A percentile compares a stretch with the other conserved stretches of the same genome.
phyloP scores from a whole-genome alignment of 2,797 vertebrate genomes.

The Molothrus aeneus region DNA sequence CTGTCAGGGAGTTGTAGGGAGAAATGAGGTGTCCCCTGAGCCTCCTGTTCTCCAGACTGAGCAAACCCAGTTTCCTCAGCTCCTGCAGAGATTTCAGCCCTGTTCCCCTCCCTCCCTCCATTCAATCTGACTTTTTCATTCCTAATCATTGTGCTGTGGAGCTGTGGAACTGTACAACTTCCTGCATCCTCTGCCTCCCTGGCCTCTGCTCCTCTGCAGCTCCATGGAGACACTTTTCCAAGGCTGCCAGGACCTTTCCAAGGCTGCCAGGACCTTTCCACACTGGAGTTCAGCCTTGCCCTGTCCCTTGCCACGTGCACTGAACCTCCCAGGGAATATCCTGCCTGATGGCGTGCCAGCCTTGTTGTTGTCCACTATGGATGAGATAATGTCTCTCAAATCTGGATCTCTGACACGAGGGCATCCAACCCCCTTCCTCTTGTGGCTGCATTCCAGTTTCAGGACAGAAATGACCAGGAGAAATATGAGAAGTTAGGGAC shows the following conservation, averaged over 20 bases:
- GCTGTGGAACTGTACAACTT: background rate
- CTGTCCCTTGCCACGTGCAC: background rate
- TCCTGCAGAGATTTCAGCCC: background rate
- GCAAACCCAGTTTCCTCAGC: background rate
- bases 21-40: background rate
- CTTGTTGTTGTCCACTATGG: slow-evolving; percentile 7
- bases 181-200: background rate
- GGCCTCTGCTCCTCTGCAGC: background rate
- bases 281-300: background rate
- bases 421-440: background rate
- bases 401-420: slow-evolving; percentile 14
- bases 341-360: background rate
- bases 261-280: background rate
- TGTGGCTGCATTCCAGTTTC: slow-evolving; percentile 19
- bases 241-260: background rate
- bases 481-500: slow-evolving; percentile 68
- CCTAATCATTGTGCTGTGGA: background rate
- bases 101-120: background rate
- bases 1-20: background rate
- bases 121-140: background rate
- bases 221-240: background rate
- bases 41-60: background rate
- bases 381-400: slow-evolving; percentile 75
- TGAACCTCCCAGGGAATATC: background rate
- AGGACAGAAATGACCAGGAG: slow-evolving; percentile 67